These are phyloP conservation scores for Atta texana DNA, from an alignment of 1,140 invertebrate species.

Conservation along the genomic window DNA sequence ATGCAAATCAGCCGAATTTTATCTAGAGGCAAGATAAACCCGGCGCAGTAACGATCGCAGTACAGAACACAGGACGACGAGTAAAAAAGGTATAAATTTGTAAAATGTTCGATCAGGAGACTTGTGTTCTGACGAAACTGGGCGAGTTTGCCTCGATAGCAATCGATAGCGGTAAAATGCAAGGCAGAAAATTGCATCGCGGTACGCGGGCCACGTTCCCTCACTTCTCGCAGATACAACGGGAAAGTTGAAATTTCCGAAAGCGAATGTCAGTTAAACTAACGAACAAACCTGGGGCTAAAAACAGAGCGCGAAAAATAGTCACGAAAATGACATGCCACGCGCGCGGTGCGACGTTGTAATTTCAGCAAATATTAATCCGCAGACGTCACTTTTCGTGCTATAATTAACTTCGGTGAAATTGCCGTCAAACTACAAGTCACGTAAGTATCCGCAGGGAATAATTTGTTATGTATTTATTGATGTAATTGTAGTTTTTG, in stretches of 20 bases:
- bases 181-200: conserved; percentile 62
- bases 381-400: conserved; percentile 24
- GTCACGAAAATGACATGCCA: conserved; percentile 17
- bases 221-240: not conserved
- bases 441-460: not conserved
- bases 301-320: conserved; percentile 34
- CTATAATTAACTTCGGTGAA: conserved; percentile 20
- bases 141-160: conserved; percentile 65
- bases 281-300: conserved; percentile 62
- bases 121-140: conserved; percentile 49
- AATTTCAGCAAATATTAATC: conserved; percentile 56
- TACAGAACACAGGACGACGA: not conserved
- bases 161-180: conserved; percentile 56
- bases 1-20: conserved; percentile 69
- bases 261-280: conserved; percentile 63
- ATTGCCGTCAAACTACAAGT: not conserved
- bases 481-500: conserved; percentile 16
- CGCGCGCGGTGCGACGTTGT: not conserved
- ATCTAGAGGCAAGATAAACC: conserved; percentile 48
- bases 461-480: not conserved
- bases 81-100: conserved; percentile 48
- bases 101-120: conserved; percentile 60
- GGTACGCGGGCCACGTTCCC: conserved; percentile 23
- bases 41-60: conserved; percentile 61
- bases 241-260: conserved; percentile 68